Percentiles rank a stretch among this genome's conserved stretches.
phyloP scores from a whole-genome alignment of 2,888 invertebrate genomes.

The Willowsia nigromaculata region DNA sequence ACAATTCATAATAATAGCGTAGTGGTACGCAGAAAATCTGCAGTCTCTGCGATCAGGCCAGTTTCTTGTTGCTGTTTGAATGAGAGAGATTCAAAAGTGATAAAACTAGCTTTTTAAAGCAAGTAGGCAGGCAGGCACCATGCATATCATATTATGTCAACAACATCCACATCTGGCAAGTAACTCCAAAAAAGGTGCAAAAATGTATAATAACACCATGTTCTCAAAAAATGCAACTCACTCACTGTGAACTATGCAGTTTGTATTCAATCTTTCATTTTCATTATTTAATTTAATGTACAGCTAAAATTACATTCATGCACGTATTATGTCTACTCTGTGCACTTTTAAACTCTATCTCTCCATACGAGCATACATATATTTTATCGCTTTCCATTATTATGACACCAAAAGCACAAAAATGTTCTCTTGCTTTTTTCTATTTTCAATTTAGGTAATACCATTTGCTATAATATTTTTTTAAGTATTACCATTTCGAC shows the following conservation, averaged over 20 bases:
- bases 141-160: slow-evolving; percentile 65
- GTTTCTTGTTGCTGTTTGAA: not conserved
- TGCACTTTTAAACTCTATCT: no score
- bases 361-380: not conserved
- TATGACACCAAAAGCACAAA: not conserved
- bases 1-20: slow-evolving; percentile 44
- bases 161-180: slow-evolving; percentile 55
- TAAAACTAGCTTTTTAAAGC: slow-evolving; percentile 51
- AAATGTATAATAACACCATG: not conserved
- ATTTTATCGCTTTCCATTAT: not conserved
- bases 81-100: slow-evolving; percentile 44
- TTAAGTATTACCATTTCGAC: not conserved
- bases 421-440: not conserved
- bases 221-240: slow-evolving; percentile 29
- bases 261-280: not conserved
- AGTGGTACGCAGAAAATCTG: not conserved
- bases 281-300: slow-evolving; percentile 29
- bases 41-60: not conserved
- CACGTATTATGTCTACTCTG: not conserved
- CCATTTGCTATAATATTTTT: not conserved
- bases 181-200: slow-evolving; percentile 34
- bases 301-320: slow-evolving; percentile 7
- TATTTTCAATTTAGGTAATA: slow-evolving; percentile 11
- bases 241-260: not conserved
- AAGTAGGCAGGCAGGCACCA: not conserved